phyloP scores from a whole-genome alignment of 2,797 vertebrate species.

The Adelosebastes latens region DNA sequence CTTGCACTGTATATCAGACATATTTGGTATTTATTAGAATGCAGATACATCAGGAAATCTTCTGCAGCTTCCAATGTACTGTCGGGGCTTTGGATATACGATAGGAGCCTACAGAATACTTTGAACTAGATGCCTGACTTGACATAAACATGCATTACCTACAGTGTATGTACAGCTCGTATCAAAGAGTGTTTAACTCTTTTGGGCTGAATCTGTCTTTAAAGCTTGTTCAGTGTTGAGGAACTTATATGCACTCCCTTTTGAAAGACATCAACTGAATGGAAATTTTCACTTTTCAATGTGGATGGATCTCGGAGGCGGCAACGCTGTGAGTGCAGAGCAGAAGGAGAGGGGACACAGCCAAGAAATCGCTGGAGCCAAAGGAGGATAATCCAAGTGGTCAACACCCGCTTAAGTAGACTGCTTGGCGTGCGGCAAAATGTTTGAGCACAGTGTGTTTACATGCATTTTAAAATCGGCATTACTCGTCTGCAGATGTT shows the following conservation, averaged over 20 bases:
- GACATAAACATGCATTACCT: background rate
- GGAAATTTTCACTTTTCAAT: conserved; percentile 9
- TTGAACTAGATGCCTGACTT: background rate
- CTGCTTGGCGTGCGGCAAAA: conserved; percentile 31
- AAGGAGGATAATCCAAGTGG: conserved; percentile 50
- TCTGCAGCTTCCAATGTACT: background rate
- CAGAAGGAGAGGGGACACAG: conserved; percentile 36
- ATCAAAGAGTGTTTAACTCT: background rate
- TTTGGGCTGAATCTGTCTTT: background rate
- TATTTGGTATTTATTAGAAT: background rate
- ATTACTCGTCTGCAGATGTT: background rate
- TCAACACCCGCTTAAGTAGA: conserved; percentile 48
- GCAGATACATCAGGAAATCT: background rate
- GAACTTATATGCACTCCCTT: background rate
- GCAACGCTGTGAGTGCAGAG: conserved; percentile 13
- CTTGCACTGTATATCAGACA: background rate
- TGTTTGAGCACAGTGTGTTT: conserved; percentile 4
- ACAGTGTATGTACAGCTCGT: background rate
- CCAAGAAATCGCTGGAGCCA: conserved; percentile 40
- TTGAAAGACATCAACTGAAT: background rate
- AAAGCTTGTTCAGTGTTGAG: background rate
- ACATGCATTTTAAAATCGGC: conserved; percentile 20
- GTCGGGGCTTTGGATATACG: background rate
- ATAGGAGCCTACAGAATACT: background rate
- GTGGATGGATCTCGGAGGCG: conserved; percentile 16